Evolutionary conservation across 37 sponge, comb jelly and placozoan genomes (phyloP).

Genomic region (Chondrilla cf. caribensis): DNA sequence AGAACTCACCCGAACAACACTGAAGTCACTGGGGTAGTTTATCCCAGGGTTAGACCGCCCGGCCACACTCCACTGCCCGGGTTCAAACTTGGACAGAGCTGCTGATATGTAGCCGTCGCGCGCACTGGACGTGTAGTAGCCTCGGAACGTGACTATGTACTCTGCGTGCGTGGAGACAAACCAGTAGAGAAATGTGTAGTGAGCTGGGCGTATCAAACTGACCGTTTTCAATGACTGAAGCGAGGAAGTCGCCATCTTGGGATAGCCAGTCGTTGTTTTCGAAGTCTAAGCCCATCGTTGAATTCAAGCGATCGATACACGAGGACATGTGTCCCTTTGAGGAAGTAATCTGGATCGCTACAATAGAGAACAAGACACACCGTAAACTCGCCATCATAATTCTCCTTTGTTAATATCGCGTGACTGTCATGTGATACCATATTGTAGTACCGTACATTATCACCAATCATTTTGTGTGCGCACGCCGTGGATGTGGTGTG

Average conservation of each 20-base stretch:
- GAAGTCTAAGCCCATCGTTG: conserved; percentile 2
- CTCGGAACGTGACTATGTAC: conserved; percentile 80
- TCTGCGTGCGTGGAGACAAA: conserved; percentile 53
- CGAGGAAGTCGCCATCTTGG: neutral
- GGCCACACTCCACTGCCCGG: conserved; percentile 54
- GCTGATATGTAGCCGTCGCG: conserved; percentile 63
- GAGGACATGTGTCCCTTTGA: neutral
- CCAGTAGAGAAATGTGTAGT: too few relatives aligned
- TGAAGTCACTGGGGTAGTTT: conserved; percentile 84
- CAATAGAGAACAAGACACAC: too few relatives aligned
- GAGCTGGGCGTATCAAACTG: neutral
- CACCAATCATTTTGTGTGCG: too few relatives aligned
- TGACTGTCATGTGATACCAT: too few relatives aligned
- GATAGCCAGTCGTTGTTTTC: neutral
- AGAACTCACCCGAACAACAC: conserved; percentile 45
- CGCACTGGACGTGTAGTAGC: conserved; percentile 69
- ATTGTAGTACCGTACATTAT: too few relatives aligned
- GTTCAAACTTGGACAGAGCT: conserved; percentile 30
- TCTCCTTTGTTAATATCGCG: too few relatives aligned
- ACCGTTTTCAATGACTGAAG: conserved; percentile 7
- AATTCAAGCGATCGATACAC: neutral
- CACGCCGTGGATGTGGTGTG: too few relatives aligned
- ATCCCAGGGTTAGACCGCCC: conserved; percentile 56
- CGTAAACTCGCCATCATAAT: too few relatives aligned
- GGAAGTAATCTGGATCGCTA: too few relatives aligned